phyloP scores from a whole-genome alignment of 2,797 vertebrate species.

The Enteromius argenteus region DNA sequence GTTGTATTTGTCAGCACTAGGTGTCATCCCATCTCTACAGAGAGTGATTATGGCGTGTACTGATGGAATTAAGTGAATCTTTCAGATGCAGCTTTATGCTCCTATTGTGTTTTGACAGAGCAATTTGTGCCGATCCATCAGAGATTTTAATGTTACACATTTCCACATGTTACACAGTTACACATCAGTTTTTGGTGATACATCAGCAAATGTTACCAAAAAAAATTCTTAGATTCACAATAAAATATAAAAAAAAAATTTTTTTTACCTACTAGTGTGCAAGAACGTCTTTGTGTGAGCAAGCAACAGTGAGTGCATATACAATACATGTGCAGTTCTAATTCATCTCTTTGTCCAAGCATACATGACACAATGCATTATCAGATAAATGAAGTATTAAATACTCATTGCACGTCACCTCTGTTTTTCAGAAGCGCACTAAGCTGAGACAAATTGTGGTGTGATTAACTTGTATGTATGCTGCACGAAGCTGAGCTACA shows the following conservation, averaged over 20 bases:
- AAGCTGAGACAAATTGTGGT: background rate
- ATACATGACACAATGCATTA: background rate
- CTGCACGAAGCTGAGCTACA: background rate
- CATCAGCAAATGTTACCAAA: background rate
- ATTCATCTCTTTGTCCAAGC: background rate
- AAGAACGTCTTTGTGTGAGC: background rate
- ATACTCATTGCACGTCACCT: background rate
- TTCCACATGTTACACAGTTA: too few relatives aligned
- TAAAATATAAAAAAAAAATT: background rate
- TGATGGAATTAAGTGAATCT: background rate
- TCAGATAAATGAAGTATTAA: background rate
- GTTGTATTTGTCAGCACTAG: constrained; percentile 53
- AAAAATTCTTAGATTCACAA: background rate
- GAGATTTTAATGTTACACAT: background rate
- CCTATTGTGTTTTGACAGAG: constrained; percentile 3
- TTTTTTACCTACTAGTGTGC: background rate
- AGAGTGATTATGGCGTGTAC: constrained; percentile 51
- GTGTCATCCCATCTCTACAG: constrained; percentile 39
- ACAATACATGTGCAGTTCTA: background rate
- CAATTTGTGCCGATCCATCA: constrained; percentile 8
- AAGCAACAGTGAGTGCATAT: background rate
- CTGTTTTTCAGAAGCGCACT: background rate
- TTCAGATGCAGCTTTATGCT: constrained; percentile 9
- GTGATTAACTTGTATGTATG: background rate
- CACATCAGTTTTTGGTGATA: background rate